phyloP scores from a whole-genome alignment of 1,140 invertebrate genomes.

The Caenorhabditis tropicalis region DNA sequence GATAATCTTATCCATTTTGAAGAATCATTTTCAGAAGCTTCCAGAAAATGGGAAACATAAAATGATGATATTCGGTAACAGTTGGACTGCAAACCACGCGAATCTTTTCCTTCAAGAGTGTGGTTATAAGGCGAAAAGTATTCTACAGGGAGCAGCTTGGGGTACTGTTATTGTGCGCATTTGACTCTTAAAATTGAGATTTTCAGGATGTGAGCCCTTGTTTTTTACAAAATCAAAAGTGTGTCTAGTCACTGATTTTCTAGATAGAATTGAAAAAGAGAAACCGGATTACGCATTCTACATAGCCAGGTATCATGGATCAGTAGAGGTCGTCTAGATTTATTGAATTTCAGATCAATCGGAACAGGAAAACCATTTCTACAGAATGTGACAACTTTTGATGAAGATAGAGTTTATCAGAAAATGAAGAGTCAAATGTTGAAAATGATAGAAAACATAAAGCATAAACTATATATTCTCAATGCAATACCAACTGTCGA shows the following conservation, averaged over 20 bases:
- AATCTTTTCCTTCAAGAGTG: background rate
- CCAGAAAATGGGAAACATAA: background rate
- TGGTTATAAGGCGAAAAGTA: background rate
- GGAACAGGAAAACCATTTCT: background rate
- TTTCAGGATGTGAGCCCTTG: background rate
- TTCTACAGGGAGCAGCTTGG: background rate
- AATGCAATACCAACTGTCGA: background rate
- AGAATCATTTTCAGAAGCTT: background rate
- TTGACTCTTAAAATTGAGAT: background rate
- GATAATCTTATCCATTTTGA: background rate
- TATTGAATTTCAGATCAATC: background rate
- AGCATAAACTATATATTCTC: background rate
- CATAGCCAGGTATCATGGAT: background rate
- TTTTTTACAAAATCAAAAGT: background rate
- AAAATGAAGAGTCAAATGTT: background rate
- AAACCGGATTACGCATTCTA: background rate
- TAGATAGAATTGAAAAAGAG: background rate
- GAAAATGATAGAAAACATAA: background rate
- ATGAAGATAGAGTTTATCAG: background rate
- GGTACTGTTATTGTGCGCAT: background rate
- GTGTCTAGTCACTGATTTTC: background rate
- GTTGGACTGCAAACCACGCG: background rate
- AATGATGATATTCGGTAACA: background rate
- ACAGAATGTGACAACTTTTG: background rate
- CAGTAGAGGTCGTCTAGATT: background rate